Conservation (phyloP, 2,797 vertebrate species). For the Adelosebastes latens region DNA sequence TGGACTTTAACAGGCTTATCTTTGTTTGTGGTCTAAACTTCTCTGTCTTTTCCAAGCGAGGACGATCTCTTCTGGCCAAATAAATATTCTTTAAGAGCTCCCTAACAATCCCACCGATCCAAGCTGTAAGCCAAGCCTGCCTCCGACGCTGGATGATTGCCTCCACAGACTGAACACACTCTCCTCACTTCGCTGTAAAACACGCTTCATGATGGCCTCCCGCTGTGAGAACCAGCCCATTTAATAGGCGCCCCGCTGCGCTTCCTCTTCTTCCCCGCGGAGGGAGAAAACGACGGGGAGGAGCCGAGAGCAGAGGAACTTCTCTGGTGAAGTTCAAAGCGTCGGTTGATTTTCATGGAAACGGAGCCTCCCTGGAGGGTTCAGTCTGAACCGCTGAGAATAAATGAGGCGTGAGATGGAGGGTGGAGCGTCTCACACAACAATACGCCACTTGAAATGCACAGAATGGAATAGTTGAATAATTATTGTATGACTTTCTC, state of each 20-base stretch:
- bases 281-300: constrained; percentile 18
- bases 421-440: neutral
- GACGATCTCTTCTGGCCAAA: neutral
- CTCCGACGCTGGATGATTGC: neutral
- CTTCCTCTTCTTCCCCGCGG: neutral
- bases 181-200: constrained; percentile 26
- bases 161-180: neutral
- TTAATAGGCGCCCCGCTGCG: constrained; percentile 31
- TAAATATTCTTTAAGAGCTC: neutral
- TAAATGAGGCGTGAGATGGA: neutral
- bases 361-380: neutral
- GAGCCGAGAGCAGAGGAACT: constrained; percentile 5
- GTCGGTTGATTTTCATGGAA: constrained; percentile 6
- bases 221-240: constrained; percentile 8
- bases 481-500: neutral
- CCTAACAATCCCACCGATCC: neutral
- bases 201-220: neutral
- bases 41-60: neutral
- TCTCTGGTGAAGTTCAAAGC: constrained; percentile 27
- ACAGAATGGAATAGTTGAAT: neutral
- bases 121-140: neutral
- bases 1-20: neutral
- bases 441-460: neutral
- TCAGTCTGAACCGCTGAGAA: neutral
- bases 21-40: neutral